Conservation (phyloP, 2,888 invertebrate species). For the Dolichomitus sp. region DNA sequence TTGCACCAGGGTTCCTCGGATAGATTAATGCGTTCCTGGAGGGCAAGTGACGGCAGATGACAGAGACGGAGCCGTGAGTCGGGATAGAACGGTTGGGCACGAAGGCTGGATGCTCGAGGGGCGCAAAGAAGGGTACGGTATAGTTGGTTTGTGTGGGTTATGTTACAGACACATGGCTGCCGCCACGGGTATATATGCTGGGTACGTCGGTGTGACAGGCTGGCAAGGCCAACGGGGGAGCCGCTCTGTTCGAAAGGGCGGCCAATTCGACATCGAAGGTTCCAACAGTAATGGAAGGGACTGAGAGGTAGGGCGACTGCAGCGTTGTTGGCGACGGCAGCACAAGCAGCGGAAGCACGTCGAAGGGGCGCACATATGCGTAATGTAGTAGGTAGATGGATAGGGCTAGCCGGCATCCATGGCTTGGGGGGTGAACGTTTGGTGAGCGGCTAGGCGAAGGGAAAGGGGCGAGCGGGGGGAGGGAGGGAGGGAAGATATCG, state of each 20-base stretch:
- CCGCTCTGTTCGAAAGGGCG: constrained; percentile 52
- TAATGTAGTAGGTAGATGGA: constrained; percentile 38
- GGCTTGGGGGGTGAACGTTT: constrained; percentile 22
- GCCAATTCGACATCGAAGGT: constrained; percentile 52
- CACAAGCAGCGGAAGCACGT: constrained; percentile 61
- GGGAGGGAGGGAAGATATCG: neutral
- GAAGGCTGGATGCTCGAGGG: constrained; percentile 56
- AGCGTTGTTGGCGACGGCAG: constrained; percentile 27
- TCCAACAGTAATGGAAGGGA: constrained; percentile 58
- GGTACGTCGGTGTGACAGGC: constrained; percentile 13
- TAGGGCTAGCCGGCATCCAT: constrained; percentile 37
- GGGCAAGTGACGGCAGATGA: constrained; percentile 62
- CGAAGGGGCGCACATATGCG: constrained; percentile 66
- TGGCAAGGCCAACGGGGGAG: neutral
- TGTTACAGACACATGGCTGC: constrained; percentile 12
- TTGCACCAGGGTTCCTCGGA: constrained; percentile 22
- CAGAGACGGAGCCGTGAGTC: constrained; percentile 58
- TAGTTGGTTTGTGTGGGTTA: constrained; percentile 36
- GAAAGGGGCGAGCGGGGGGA: neutral
- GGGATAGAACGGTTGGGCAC: constrained; percentile 63
- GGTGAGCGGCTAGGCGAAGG: neutral
- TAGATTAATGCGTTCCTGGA: constrained; percentile 52
- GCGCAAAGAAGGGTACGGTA: constrained; percentile 46
- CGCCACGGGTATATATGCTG: neutral
- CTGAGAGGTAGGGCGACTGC: constrained; percentile 50